Evolutionary conservation across 2,888 invertebrate species (phyloP), one percentile per base, ranked within the genome.

Genomic region (Nineta flava): DNA sequence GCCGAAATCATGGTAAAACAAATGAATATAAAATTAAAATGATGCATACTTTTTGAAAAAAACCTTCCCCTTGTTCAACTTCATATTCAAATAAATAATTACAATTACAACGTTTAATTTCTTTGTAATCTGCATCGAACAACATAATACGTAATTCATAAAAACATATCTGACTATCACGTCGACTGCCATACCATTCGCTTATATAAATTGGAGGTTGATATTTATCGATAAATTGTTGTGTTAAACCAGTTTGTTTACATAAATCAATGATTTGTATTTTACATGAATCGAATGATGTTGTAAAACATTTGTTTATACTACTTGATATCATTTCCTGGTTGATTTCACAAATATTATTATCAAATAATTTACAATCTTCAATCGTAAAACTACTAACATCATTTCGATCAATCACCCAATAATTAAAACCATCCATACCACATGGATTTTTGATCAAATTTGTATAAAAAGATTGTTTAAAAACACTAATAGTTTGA

Each of bases 191-290:
- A 56, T 63, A 64, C 69, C 67, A 67, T 58, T 74, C 74, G 49
- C 69, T 69, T 48, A 73, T 66, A 55, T 63, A 59, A 53, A 79
- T 73, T n/a, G 65, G 61, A 3, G 76, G 77, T 55, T 68, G 69
- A 31, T 68, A 59, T 46, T 63, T 57, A 51, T 75, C 70, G 46
- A 79, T 57, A 17, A 77, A 58, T 50, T 62, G 56, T 10, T 56
- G 53, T 16, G 63, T 54, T 16, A 71, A 57, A 26, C 26, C 26
- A 26, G 26, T 26, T 55, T 67, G 65, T 7, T 58, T 52, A 4
- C 59, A 40, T 10, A 76, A 58, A 55, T 69, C 59, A 42, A 76
- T 62, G 6, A 58, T 56, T 62, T 78, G 77, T 16, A 57, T 42
- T 60, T 77, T 77, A 12, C 51, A 56, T 56, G 53, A 52, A 3